Base-by-base conservation (phyloP, 2,113 vertebrate species). In the Silurus meridionalis region DNA sequence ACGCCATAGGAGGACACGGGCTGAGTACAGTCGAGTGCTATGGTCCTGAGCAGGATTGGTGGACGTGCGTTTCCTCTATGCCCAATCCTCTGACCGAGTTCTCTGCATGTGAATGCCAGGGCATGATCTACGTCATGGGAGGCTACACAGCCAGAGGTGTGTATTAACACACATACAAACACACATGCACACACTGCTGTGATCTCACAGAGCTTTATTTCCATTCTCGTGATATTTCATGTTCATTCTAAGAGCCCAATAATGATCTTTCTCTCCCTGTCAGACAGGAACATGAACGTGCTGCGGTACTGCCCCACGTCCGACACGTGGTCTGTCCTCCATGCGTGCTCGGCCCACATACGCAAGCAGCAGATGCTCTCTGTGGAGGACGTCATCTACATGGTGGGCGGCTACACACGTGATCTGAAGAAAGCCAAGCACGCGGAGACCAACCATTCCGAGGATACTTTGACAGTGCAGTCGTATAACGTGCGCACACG, bases 321-420 rank as follows among this genome's bases (percentile, higher is more conserved):
- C 0, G 97, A 99, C 92, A 87, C 91, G 53, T 99, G 98, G 98
- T 94, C 94, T 0, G 95, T 94, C 64, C 95, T 97, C 66, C 95
- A 95, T 25, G 92, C 96, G 4, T 98, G 97, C 0, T 90, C 95
- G 0, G 93, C 95, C 4, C 97, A 99, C 63, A 95, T 99, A 55
- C 96, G 98, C 84, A 99, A 99, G 94, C 98, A 99, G 92, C 98
- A 99, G 94, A 99, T 99, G 98, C 95, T 99, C 37, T 98, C 98
- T 0, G 95, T 99, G 87, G 97, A 98, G 87, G 97, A 99, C 90
- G 97, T 97, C 82, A 97, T 99, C 90, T 99, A 97, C 91, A 91
- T 98, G 86, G 97, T 99, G 66, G 98, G 97, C 0, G 98, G 97
- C 1, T 99, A 97, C 92, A 96, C 97, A 48, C 97, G 97, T 0